Conservation (phyloP, 2,888 invertebrate species). For the Eulithis prunata region DNA sequence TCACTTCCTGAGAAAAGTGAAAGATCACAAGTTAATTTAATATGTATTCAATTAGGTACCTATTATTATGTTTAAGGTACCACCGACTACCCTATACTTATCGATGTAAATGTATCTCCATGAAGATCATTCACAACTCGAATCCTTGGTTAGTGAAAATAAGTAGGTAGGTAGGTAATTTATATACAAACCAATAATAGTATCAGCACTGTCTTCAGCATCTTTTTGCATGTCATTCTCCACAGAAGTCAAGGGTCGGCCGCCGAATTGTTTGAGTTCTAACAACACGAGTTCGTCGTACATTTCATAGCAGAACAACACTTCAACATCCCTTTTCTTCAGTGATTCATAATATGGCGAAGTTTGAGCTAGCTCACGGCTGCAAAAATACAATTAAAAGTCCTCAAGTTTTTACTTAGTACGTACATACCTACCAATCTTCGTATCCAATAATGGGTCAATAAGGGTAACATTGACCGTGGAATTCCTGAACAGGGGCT, state of each 20-base stretch:
- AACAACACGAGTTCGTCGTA: constrained; percentile 97
- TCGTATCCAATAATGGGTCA: too few relatives aligned
- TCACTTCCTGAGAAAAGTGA: constrained; percentile 76
- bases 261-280: constrained; percentile 93
- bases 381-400: constrained; percentile 61
- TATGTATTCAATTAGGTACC: too few relatives aligned
- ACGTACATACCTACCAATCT: too few relatives aligned
- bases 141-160: too few relatives aligned
- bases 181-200: constrained; percentile 83
- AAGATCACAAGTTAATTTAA: not conserved
- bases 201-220: constrained; percentile 81
- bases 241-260: constrained; percentile 91
- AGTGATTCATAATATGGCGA: constrained; percentile 98
- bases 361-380: constrained; percentile 95
- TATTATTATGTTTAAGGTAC: too few relatives aligned
- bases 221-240: constrained; percentile 96
- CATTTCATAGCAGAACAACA: constrained; percentile 98
- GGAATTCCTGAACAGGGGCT: too few relatives aligned
- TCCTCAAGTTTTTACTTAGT: too few relatives aligned
- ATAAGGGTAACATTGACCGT: too few relatives aligned
- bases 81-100: too few relatives aligned
- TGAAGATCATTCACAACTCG: too few relatives aligned
- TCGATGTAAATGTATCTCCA: too few relatives aligned
- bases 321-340: constrained; percentile 94
- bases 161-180: not conserved